Conservation (phyloP, 2,797 vertebrate genomes). For the Pangasius djambal region DNA sequence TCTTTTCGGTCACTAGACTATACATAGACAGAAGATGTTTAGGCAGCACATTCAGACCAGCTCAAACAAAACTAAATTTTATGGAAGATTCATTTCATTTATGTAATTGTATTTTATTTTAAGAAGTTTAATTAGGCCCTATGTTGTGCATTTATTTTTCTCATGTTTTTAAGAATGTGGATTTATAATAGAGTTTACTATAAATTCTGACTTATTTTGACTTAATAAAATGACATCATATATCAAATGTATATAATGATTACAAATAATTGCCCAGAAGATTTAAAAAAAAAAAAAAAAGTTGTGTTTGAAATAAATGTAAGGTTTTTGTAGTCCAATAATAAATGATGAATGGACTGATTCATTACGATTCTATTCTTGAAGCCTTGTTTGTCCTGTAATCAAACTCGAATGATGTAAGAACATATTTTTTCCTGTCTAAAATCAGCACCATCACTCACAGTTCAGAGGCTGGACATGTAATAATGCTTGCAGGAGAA, state of each 20-base stretch:
- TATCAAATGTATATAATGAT: no score
- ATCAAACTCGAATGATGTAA: background rate
- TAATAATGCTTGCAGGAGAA: background rate
- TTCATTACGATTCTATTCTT: background rate
- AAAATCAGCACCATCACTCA: background rate
- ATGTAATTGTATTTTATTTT: no score
- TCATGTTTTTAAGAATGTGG: no score
- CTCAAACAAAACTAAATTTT: no score
- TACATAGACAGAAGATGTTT: no score
- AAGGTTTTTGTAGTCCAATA: background rate
- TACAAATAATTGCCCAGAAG: background rate
- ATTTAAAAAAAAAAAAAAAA: background rate
- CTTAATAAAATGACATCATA: no score
- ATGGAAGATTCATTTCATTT: no score
- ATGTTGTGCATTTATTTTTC: no score
- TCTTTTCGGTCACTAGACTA: no score
- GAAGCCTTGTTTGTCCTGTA: background rate
- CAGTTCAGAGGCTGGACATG: background rate
- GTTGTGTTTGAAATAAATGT: background rate
- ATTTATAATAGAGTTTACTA: no score
- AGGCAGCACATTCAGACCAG: no score
- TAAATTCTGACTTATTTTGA: background rate
- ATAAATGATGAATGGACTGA: background rate
- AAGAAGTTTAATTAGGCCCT: no score
- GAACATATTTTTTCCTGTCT: background rate